Evolutionary conservation across 2,888 invertebrate genomes (phyloP).

Genomic region (Lampropteryx suffumata): DNA sequence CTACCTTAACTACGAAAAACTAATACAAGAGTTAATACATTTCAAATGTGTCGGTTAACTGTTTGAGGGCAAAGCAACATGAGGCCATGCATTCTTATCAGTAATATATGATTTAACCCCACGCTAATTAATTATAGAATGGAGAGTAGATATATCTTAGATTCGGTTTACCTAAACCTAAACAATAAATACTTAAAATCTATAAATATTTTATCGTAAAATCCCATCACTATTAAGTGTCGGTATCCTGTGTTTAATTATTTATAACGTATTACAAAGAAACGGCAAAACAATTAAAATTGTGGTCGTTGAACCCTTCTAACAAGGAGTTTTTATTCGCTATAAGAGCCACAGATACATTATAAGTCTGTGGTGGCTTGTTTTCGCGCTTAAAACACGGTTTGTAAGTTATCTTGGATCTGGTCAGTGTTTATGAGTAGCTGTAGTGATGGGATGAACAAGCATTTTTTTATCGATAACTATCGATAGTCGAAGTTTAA

Average conservation of each 20-base stretch:
- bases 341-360: slow-evolving; percentile 5
- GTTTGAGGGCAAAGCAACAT: too few species aligned
- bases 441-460: slow-evolving; percentile 7
- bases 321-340: slow-evolving; percentile 22
- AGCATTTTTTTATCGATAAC: slow-evolving; percentile 1
- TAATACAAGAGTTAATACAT: too few species aligned
- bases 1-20: too few species aligned
- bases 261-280: slow-evolving; percentile 17
- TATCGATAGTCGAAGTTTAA: neutral
- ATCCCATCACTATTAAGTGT: slow-evolving; percentile 11
- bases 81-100: too few species aligned
- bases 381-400: slow-evolving; percentile 12
- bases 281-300: slow-evolving; percentile 28
- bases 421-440: slow-evolving; percentile 10
- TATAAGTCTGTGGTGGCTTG: slow-evolving; percentile 4
- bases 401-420: slow-evolving; percentile 16
- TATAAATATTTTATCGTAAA: neutral
- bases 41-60: too few species aligned
- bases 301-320: slow-evolving; percentile 25
- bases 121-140: too few species aligned
- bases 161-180: too few species aligned
- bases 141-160: too few species aligned
- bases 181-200: too few species aligned
- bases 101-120: too few species aligned
- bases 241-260: slow-evolving; percentile 18